Evolutionary conservation across 2,888 invertebrate species (phyloP).

Genomic region (Adineta ricciae): DNA sequence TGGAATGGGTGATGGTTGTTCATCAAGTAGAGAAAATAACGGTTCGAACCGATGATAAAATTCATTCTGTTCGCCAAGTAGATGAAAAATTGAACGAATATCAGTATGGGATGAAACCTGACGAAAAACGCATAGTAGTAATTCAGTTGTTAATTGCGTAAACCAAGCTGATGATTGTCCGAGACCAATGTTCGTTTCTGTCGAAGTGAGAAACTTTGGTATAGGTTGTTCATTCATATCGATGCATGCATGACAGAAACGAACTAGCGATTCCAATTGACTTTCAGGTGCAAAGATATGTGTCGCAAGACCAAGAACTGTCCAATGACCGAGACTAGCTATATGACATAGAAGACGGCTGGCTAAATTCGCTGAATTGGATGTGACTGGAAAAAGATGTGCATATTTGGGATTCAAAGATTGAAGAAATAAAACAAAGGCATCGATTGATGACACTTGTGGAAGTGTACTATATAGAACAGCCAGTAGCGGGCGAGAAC

Average conservation of each 20-base stretch:
- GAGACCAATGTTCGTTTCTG: neutral
- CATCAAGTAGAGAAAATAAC: neutral
- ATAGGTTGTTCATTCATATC: neutral
- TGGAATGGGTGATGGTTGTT: neutral
- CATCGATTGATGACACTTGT: neutral
- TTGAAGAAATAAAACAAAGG: slow-evolving; percentile 13
- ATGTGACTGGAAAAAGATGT: neutral
- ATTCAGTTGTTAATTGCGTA: slow-evolving; percentile 5
- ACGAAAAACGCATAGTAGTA: neutral
- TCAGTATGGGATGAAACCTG: neutral
- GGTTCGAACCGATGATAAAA: neutral
- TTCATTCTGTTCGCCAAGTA: neutral
- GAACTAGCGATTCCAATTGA: neutral
- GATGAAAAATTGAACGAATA: neutral
- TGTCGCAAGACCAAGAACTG: neutral
- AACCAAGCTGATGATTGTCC: neutral
- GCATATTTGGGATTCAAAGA: neutral
- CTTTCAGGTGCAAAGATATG: neutral
- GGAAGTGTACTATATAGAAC: slow-evolving; percentile 2
- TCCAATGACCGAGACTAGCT: slow-evolving; percentile 2
- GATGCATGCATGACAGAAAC: neutral
- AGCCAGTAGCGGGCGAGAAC: neutral
- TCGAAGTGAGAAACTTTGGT: neutral
- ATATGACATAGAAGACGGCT: neutral
- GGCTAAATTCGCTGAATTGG: neutral